A percentile compares a stretch with the other conserved stretches of the same genome.
phyloP scores from a whole-genome alignment of 1,140 invertebrate species.

The Platyscapa corneri region DNA sequence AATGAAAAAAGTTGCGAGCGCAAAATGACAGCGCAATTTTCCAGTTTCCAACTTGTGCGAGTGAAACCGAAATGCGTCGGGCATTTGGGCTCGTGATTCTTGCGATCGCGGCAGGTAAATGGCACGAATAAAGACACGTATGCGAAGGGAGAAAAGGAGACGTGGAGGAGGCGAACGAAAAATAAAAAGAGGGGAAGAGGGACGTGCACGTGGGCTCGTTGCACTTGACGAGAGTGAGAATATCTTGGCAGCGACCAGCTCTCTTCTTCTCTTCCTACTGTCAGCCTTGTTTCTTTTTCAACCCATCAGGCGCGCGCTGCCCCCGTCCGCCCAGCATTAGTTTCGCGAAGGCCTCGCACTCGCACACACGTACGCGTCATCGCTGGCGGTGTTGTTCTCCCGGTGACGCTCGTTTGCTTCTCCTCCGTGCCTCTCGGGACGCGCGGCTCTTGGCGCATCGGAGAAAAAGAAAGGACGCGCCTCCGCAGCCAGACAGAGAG shows the following conservation, averaged over 20 bases:
- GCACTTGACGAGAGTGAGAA: neutral
- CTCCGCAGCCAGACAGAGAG: neutral
- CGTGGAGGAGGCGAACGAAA: neutral
- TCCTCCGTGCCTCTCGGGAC: neutral
- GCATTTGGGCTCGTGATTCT: slow-evolving; percentile 7
- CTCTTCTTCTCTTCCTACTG: neutral
- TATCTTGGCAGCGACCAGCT: neutral
- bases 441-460: neutral
- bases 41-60: no score
- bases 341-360: neutral
- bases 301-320: neutral
- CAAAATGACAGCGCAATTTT: no score
- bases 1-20: no score
- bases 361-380: neutral
- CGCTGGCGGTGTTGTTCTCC: neutral
- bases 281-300: slow-evolving; percentile 29
- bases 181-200: neutral
- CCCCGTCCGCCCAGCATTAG: neutral
- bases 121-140: slow-evolving; percentile 25
- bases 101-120: slow-evolving; percentile 22
- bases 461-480: neutral
- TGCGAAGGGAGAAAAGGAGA: neutral
- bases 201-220: neutral
- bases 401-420: slow-evolving; percentile 16
- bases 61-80: neutral